Percentiles rank a stretch among this genome's conserved stretches.
phyloP scores from a whole-genome alignment of 2,888 invertebrate genomes.

The Heliconius ismenius region DNA sequence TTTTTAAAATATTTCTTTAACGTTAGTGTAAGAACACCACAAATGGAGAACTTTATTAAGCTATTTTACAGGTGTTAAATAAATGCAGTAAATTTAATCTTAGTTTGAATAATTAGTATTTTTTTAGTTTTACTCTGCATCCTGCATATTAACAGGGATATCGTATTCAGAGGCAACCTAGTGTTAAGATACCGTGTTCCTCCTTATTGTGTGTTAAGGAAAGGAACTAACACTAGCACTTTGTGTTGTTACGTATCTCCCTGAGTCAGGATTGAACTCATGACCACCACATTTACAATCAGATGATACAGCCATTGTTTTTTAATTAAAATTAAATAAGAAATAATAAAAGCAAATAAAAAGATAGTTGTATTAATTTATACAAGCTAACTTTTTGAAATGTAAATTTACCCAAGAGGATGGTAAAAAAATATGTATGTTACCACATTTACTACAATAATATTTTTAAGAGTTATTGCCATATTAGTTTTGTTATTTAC shows the following conservation, averaged over 20 bases:
- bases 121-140: too few relatives aligned
- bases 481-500: neutral
- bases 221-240: neutral
- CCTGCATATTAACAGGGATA: too few relatives aligned
- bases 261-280: neutral
- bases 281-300: neutral
- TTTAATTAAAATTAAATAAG: neutral
- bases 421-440: neutral
- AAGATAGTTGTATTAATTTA: neutral
- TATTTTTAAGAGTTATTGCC: neutral
- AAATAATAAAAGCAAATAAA: neutral
- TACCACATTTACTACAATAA: neutral
- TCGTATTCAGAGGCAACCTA: too few relatives aligned
- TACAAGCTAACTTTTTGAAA: slow-evolving; percentile 3
- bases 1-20: too few relatives aligned
- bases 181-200: too few relatives aligned
- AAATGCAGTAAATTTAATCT: neutral
- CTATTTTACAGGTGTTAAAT: neutral
- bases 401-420: neutral
- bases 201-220: neutral
- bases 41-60: neutral
- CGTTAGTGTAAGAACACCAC: neutral
- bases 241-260: neutral
- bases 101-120: neutral
- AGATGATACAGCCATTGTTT: too few relatives aligned